phyloP scores from a whole-genome alignment of 1,140 invertebrate species.

The Ladona fulva region DNA sequence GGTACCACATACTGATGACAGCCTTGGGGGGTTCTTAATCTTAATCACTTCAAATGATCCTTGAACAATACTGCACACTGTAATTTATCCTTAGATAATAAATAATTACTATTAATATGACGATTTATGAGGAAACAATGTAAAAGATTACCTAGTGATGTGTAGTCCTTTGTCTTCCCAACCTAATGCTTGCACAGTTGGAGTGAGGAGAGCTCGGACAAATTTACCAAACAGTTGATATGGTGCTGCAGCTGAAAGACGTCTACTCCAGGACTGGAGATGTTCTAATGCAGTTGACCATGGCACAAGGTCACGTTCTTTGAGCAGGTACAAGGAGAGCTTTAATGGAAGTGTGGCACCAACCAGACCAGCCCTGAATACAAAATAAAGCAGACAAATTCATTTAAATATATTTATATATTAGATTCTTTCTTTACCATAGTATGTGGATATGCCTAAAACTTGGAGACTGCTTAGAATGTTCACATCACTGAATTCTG shows the following conservation, averaged over 20 bases:
- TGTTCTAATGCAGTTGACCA: conserved; percentile 63
- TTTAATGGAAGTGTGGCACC: conserved; percentile 57
- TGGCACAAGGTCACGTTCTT: conserved; percentile 63
- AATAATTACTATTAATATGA: no score
- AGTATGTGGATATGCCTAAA: no score
- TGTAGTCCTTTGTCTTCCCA: conserved; percentile 58
- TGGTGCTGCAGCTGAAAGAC: conserved; percentile 53
- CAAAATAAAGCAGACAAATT: conserved; percentile 19
- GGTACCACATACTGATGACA: no score
- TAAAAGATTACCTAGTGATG: conserved; percentile 47
- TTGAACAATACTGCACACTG: no score
- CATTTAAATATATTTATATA: no score
- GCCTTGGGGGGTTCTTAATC: no score
- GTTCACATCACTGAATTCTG: no score
- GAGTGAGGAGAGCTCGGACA: conserved; percentile 47
- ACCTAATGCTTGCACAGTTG: conserved; percentile 50
- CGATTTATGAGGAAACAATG: no score
- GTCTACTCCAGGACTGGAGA: conserved; percentile 54
- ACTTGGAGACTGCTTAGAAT: no score
- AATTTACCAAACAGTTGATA: conserved; percentile 55
- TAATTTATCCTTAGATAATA: no score
- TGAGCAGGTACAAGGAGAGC: conserved; percentile 57
- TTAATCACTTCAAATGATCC: no score
- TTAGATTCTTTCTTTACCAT: no score
- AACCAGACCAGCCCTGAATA: conserved; percentile 57